Evolutionary conservation across 2,113 vertebrate genomes (phyloP).

Genomic region (Oncorhynchus tshawytscha): DNA sequence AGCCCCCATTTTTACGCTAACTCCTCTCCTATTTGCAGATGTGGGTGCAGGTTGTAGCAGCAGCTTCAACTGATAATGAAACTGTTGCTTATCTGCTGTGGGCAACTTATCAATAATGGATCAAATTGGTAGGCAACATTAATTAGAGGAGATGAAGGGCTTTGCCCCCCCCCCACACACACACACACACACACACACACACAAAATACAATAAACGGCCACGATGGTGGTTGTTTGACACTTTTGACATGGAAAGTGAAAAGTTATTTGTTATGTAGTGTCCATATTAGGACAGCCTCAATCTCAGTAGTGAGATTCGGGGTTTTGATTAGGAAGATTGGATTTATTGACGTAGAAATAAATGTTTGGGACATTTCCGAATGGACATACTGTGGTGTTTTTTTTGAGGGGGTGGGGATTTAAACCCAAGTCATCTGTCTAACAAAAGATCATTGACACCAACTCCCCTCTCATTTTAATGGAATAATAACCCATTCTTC

Average conservation of each 20-base stretch:
- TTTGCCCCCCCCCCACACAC: background rate
- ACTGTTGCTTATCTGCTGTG: constrained; percentile 13
- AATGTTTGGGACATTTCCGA: no score
- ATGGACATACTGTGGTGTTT: no score
- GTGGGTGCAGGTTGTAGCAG: background rate
- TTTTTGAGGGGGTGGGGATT: no score
- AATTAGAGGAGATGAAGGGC: constrained; percentile 64
- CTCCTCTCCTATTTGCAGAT: background rate
- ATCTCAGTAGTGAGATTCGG: no score
- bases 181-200: no score
- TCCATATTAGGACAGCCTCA: no score
- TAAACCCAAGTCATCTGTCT: background rate
- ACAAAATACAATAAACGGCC: background rate
- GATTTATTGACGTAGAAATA: no score
- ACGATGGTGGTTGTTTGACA: background rate
- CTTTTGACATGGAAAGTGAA: background rate
- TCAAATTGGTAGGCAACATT: constrained; percentile 53
- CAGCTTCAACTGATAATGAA: no score
- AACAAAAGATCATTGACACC: background rate
- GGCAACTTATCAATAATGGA: constrained; percentile 62
- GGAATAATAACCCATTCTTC: background rate
- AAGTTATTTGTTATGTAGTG: background rate
- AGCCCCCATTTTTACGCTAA: background rate
- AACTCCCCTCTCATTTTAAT: background rate
- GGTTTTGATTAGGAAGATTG: no score